Conservation (phyloP, 2,113 vertebrate genomes). For the Microtus montanus region DNA sequence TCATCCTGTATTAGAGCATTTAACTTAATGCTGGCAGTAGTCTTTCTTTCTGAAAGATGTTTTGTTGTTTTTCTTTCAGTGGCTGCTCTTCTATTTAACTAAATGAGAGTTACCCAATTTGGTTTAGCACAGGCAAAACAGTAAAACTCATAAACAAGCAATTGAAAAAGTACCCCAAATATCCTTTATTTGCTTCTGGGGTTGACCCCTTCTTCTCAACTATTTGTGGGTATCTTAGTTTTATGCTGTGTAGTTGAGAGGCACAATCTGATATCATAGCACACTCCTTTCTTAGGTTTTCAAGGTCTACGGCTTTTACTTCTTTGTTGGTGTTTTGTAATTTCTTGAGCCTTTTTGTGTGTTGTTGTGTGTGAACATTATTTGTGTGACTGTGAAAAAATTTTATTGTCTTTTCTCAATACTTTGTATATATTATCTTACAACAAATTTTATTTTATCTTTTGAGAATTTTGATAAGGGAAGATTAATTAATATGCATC, state of each 20-base stretch:
- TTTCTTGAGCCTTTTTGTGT: not conserved
- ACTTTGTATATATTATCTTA: not conserved
- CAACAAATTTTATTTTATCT: not conserved
- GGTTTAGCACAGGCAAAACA: constrained; percentile 8
- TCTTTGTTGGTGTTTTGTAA: not conserved
- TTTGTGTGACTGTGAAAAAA: not conserved
- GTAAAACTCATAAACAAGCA: not conserved
- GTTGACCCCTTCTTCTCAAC: constrained; percentile 1
- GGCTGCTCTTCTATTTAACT: not conserved
- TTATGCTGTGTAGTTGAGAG: not conserved
- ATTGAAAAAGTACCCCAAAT: not conserved
- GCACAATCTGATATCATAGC: not conserved
- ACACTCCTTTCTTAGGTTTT: not conserved
- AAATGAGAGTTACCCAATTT: constrained; percentile 19
- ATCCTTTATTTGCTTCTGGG: not conserved
- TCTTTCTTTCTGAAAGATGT: constrained; percentile 58
- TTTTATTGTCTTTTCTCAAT: not conserved
- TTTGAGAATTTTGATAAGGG: not conserved
- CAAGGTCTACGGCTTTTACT: constrained; percentile 19
- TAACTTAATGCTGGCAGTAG: constrained; percentile 64
- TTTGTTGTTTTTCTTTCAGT: not conserved
- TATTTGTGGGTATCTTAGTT: not conserved
- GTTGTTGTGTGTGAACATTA: not conserved
- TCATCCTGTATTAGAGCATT: constrained; percentile 74
- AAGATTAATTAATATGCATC: not conserved